Percentiles rank a stretch among this genome's conserved stretches.
These are phyloP conservation scores for Trinorchestia longiramus DNA, from an alignment of 1,140 invertebrate species.

Conservation along the genomic window DNA sequence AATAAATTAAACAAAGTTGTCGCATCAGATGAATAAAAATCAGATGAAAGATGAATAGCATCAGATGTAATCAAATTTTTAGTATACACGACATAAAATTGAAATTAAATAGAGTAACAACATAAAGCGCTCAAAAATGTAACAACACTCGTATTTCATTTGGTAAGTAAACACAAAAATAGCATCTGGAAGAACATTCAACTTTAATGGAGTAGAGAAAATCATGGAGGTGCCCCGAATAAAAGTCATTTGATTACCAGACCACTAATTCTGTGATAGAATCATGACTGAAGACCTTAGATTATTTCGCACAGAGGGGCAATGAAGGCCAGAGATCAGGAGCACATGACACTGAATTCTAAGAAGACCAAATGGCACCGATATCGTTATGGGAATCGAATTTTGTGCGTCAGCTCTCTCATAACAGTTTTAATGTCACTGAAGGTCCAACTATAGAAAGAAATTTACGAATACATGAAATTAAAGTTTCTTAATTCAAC, in stretches of 20 bases:
- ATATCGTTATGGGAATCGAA: not conserved
- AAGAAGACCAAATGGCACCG: not conserved
- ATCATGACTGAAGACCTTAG: not conserved
- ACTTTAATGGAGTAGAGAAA: not conserved
- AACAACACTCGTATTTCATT: not conserved
- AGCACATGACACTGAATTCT: not conserved
- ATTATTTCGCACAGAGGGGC: not conserved
- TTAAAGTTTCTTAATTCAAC: not conserved
- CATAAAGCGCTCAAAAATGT: not conserved
- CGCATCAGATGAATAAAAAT: too few relatives aligned
- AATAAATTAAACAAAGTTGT: too few relatives aligned
- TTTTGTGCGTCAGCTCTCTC: not conserved
- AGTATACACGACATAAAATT: not conserved
- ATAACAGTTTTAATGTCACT: not conserved
- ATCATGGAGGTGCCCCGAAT: not conserved
- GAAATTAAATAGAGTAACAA: not conserved
- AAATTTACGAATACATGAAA: not conserved
- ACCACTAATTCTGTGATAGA: not conserved
- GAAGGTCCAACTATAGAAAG: not conserved
- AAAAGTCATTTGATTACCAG: not conserved
- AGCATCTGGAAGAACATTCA: not conserved
- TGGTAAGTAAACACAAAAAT: not conserved
- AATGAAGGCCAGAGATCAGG: not conserved
- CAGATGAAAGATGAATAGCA: not conserved
- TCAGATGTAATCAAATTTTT: not conserved